Percentiles rank a stretch among this genome's conserved stretches.
phyloP scores from a whole-genome alignment of 2,888 invertebrate species.

The Arge pagana region DNA sequence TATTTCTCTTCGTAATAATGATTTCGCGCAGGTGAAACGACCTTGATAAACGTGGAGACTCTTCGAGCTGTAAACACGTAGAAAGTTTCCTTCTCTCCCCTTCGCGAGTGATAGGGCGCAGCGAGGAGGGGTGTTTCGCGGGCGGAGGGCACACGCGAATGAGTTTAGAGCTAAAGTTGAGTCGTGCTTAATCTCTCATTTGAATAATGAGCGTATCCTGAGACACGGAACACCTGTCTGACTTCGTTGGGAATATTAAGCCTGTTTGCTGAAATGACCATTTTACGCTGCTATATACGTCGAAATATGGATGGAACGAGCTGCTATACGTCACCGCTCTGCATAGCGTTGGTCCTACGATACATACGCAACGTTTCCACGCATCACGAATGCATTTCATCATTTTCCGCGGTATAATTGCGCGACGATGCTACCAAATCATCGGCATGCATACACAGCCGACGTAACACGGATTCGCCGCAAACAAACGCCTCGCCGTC shows the following conservation, averaged over 20 bases:
- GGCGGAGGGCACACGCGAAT: neutral
- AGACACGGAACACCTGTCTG: conserved; percentile 21
- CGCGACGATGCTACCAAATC: too few relatives aligned
- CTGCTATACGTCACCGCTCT: too few relatives aligned
- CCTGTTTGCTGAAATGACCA: conserved; percentile 20
- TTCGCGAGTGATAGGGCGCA: conserved; percentile 14
- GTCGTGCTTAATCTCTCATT: conserved; percentile 39
- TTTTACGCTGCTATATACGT: conserved; percentile 15
- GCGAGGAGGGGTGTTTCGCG: neutral
- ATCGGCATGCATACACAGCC: too few relatives aligned
- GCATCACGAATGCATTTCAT: too few relatives aligned
- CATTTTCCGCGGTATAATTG: too few relatives aligned
- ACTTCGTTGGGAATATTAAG: conserved; percentile 19
- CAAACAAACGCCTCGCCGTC: too few relatives aligned
- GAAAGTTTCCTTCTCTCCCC: conserved; percentile 14
- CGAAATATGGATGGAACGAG: too few relatives aligned
- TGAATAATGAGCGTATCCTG: conserved; percentile 37
- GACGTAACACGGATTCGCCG: too few relatives aligned
- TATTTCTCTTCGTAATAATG: too few relatives aligned
- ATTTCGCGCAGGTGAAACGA: conserved; percentile 11
- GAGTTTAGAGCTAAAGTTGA: conserved; percentile 22
- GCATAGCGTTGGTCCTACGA: too few relatives aligned
- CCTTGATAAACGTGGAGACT: conserved; percentile 14
- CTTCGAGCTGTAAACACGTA: conserved; percentile 18
- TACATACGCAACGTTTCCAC: too few relatives aligned